Conservation (phyloP, 2,797 vertebrate species). For the Selene dorsalis region DNA sequence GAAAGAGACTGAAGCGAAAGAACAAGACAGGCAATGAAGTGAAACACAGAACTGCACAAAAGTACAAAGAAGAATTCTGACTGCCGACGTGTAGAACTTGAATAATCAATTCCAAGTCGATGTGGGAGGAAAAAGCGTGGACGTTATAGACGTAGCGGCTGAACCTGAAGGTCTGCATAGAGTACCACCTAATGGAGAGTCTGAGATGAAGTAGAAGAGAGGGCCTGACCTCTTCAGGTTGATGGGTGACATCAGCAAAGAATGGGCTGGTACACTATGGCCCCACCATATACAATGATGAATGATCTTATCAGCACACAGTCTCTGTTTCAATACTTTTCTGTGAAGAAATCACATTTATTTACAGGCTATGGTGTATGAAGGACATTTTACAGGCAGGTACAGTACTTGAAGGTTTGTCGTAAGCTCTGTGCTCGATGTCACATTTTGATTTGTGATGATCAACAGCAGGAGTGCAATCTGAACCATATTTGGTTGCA, state of each 20-base stretch:
- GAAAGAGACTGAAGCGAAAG: conserved; percentile 28
- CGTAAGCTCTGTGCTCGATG: conserved; percentile 3
- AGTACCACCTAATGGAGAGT: conserved; percentile 27
- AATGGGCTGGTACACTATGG: conserved; percentile 6
- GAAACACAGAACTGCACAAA: conserved; percentile 39
- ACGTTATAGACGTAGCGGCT: conserved; percentile 30
- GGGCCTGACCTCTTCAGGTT: conserved; percentile 33
- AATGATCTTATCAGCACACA: background rate
- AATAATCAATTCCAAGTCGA: conserved; percentile 39
- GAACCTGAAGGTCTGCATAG: conserved; percentile 34
- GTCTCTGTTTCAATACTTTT: background rate
- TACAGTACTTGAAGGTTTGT: background rate
- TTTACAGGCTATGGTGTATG: background rate
- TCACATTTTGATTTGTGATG: conserved; percentile 17
- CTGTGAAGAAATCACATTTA: background rate
- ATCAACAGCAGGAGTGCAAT: conserved; percentile 24
- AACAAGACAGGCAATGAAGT: conserved; percentile 32
- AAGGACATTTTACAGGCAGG: background rate
- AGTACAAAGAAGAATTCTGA: conserved; percentile 39
- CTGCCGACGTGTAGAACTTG: conserved; percentile 15
- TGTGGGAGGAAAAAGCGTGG: background rate
- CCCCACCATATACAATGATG: conserved; percentile 7
- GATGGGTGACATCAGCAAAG: conserved; percentile 29
- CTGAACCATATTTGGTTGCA: conserved; percentile 28
- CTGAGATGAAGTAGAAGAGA: conserved; percentile 19